phyloP scores from a whole-genome alignment of 1,140 invertebrate genomes.

The Neuroterus valhalla region DNA sequence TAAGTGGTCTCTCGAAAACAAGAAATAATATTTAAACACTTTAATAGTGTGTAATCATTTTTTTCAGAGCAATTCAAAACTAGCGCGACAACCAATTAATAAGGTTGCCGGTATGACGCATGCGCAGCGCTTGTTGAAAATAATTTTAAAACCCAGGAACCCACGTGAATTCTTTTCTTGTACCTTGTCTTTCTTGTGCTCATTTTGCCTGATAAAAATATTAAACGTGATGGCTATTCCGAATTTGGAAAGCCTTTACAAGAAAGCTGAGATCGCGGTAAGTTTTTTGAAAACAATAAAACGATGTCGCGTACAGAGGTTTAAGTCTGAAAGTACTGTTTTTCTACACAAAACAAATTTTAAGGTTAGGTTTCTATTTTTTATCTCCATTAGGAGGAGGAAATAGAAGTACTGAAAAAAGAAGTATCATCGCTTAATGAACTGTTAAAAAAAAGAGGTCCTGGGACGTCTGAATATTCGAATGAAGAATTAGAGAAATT shows the following conservation, averaged over 20 bases:
- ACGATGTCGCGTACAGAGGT: constrained; percentile 3
- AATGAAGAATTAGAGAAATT: constrained; percentile 48
- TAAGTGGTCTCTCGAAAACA: no score
- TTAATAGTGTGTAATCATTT: no score
- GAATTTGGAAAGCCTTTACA: constrained; percentile 48
- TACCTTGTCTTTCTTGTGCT: neutral
- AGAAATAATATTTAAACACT: no score
- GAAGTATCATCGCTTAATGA: constrained; percentile 73
- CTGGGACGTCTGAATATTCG: constrained; percentile 42
- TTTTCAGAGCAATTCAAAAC: no score
- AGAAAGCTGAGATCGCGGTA: constrained; percentile 54
- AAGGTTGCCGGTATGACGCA: no score
- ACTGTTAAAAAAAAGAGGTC: constrained; percentile 56
- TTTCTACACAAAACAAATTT: constrained; percentile 4
- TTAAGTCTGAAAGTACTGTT: constrained; percentile 1
- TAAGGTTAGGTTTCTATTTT: constrained; percentile 47
- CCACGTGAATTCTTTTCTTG: neutral
- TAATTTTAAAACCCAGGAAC: no score
- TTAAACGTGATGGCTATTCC: constrained; percentile 41
- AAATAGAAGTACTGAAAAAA: constrained; percentile 74
- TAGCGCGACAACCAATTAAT: no score
- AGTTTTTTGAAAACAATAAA: constrained; percentile 2
- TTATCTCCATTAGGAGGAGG: constrained; percentile 71
- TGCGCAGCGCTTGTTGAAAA: no score
- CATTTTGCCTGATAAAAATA: neutral